Conservation (phyloP, 2,113 vertebrate species). For the Salvator merianae region DNA sequence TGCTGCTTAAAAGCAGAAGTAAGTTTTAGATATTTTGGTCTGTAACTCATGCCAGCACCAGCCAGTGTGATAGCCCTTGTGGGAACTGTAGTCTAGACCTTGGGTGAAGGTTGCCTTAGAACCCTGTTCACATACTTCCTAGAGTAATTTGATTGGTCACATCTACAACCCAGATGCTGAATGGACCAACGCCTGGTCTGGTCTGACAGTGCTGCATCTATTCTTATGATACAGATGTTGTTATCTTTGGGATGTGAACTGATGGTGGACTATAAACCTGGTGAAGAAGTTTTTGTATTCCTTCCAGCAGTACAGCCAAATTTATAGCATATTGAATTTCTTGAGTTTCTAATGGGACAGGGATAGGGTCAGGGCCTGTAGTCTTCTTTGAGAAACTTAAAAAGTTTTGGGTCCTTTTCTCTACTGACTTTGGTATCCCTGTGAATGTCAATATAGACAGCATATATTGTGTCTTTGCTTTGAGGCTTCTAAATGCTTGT, state of each 20-base stretch:
- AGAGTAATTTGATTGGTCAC: not conserved
- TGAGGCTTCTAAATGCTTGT: rapidly evolving
- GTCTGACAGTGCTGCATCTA: not conserved
- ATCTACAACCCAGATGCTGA: not conserved
- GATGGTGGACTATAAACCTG: not conserved
- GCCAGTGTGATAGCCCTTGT: too few species aligned
- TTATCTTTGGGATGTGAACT: not conserved
- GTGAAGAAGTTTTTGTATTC: not conserved
- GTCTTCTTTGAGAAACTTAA: not conserved
- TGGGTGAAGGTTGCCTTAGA: too few species aligned
- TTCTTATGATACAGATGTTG: not conserved
- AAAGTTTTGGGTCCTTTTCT: not conserved
- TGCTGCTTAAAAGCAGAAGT: not conserved
- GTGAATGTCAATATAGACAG: not conserved
- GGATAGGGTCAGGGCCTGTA: not conserved
- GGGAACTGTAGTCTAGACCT: too few species aligned
- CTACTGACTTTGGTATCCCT: not conserved
- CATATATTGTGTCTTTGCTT: not conserved
- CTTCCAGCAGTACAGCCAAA: not conserved
- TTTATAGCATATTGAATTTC: rapidly evolving
- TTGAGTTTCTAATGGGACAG: not conserved
- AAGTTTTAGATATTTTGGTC: too few species aligned
- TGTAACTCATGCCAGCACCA: too few species aligned
- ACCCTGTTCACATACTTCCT: not conserved
- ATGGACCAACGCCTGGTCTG: not conserved